These are phyloP conservation scores for Maniola hyperantus DNA, from an alignment of 2,888 invertebrate genomes.

Conservation along the genomic window DNA sequence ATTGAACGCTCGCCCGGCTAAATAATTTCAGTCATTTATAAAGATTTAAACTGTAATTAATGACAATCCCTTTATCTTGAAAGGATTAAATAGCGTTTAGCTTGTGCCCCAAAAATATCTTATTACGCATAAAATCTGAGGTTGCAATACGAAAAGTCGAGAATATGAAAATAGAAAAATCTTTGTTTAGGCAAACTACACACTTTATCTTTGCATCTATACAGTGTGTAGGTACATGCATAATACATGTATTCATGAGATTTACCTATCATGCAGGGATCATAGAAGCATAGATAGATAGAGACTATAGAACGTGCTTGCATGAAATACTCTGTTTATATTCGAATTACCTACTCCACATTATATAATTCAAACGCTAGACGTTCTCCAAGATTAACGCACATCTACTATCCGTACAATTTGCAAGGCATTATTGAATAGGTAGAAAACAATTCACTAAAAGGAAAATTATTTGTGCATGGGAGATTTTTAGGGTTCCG, in stretches of 20 bases:
- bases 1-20: slow-evolving; percentile 28
- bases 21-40: slow-evolving; percentile 32
- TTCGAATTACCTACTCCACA: not conserved
- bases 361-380: not conserved
- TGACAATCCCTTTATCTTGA: slow-evolving; percentile 19
- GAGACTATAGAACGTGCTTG: not conserved
- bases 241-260: slow-evolving; percentile 1
- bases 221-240: not conserved
- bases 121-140: not conserved
- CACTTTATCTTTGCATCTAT: not conserved
- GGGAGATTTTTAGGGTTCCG: too few species aligned
- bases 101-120: not conserved
- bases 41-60: slow-evolving; percentile 30
- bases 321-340: not conserved
- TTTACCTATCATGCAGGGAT: not conserved
- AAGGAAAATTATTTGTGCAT: too few species aligned
- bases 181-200: not conserved
- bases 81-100: slow-evolving; percentile 6
- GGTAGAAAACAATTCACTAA: too few species aligned
- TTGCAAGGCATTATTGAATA: too few species aligned
- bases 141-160: too few species aligned
- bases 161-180: not conserved
- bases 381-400: too few species aligned
- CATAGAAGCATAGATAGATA: not conserved
- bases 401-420: too few species aligned